Percentiles rank a stretch among this genome's conserved stretches.
These are phyloP conservation scores for Pseudonaja textilis DNA, from an alignment of 2,113 vertebrate species.

Conservation along the genomic window DNA sequence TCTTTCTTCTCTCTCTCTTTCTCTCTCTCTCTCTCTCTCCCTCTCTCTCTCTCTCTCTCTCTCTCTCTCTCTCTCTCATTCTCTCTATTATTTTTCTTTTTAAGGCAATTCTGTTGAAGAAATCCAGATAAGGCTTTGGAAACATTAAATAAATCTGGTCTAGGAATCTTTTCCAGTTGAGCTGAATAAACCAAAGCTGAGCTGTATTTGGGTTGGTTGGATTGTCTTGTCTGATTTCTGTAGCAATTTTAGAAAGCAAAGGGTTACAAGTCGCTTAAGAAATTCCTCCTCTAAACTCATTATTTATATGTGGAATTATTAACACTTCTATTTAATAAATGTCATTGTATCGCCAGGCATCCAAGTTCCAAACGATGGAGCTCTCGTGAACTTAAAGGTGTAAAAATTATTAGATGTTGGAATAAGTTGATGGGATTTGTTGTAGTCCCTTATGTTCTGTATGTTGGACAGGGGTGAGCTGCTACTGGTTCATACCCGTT, in stretches of 20 bases:
- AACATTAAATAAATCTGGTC: background rate
- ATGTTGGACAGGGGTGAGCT: too few relatives aligned
- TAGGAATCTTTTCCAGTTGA: background rate
- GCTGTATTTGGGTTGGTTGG: background rate
- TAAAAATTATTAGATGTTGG: background rate
- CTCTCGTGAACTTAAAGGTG: background rate
- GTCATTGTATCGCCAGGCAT: background rate
- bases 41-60: too few relatives aligned
- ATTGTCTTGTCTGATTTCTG: background rate
- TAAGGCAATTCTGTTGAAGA: background rate
- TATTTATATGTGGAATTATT: background rate
- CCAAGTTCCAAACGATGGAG: background rate
- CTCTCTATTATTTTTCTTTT: background rate
- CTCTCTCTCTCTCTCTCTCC: too few relatives aligned
- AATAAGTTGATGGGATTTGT: background rate
- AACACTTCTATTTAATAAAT: background rate
- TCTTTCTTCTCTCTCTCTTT: background rate
- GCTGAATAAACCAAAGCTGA: background rate
- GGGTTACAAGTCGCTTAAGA: background rate
- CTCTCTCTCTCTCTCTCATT: too few relatives aligned
- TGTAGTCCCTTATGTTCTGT: too few relatives aligned
- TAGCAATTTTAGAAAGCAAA: background rate
- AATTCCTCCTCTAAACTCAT: background rate
- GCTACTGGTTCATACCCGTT: too few relatives aligned
- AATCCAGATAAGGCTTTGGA: background rate